Base-by-base conservation (phyloP, 2,113 vertebrate species). In the Hiodon tergisus region DNA sequence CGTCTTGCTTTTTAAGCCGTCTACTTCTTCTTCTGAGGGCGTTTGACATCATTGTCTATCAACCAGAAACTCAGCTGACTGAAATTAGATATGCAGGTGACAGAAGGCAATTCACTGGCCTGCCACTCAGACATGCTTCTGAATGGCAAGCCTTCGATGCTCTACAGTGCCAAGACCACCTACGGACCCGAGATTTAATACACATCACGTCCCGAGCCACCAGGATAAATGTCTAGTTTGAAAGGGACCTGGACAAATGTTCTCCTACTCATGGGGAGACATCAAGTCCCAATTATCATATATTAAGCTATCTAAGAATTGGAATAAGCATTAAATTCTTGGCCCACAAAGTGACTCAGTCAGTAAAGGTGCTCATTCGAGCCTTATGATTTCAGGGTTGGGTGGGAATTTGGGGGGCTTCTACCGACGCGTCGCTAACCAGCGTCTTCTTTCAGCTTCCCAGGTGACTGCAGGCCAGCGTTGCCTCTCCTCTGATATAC, bases 211-310 rank as follows among this genome's bases (percentile, higher is more conserved):
- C 61, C 62, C 62, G 14, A 9, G 6, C 6, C 63, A 66, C 51
- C 52, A 52, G 62, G 55, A 46, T 55, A 66, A 74, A 55, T 54
- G 14, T n/a, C 31, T 47, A 17, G 53, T 66, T 62, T 62, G 54
- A 58, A 82, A 67, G 78, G 71, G 74, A 73, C 69, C 53, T 52
- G 6, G 52, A 66, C 6, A 66, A 50, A 58, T n/a, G 53, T 16
- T 55, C 46, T 0, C 53, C 17, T 57, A 31, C 31, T 48, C 31
- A 58, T 14, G 46, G 55, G 59, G 67, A 69, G 58, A 75, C 68
- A 76, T 74, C 31, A 75, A 78, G 70, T 73, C 2, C 69, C 13
- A 6, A 75, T 63, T 77, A 58, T 83, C 69, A 75, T 65, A 75
- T 67, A 71, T 60, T 78, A 61, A 83, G 17, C 59, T 74, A 74